Base-by-base conservation (phyloP, 1,140 invertebrate species). In the Cecropterus lyciades region DNA sequence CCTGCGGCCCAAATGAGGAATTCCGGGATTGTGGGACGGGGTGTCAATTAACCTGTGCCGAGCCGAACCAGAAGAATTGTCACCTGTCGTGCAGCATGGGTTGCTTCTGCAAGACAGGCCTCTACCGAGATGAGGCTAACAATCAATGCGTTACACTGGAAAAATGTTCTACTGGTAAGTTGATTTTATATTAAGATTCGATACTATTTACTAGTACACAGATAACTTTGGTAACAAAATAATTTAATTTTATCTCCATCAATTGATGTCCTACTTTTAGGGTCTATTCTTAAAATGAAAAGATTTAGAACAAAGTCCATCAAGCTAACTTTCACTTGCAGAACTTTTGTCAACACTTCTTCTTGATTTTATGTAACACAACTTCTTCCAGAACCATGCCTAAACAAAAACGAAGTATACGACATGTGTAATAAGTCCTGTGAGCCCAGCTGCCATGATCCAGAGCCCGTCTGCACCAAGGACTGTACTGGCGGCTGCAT, bases 41-140 rank as follows among this genome's bases (percentile, higher is more conserved):
- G 0, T 91, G 89, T 45, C 77, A 84, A 0, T 65, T 79, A 0
- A 89, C 89, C 3, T 91, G 87, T 67, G 51, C 75, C 6, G 71
- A 78, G 0, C 86, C 87, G 0, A 84, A 84, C 20, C 77, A 81
- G 0, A 55, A 75, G 11, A 45, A 69, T 20, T 89, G 87, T 17
- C 80, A 76, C 0, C 49, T 86, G 0, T 72, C 76, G 1, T 91
- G 87, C 75, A 84, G 81, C 13, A 84, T 87, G 78, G 89, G 89
- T 1, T 91, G 87, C 70, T 89, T 88, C 74, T 91, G 87, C 56
- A 87, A 87, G 30, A 68, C 84, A 4, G 89, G 87, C 0, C 87
- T 71, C 52, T 85, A 87, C 20, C 69, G 87, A 5, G 85, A 91
- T 33, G 78, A 82, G 17, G 42, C 24, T 6, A 84, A 15, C 1